Base-by-base conservation (phyloP, 1,140 invertebrate species). In the Apis dorsata region DNA sequence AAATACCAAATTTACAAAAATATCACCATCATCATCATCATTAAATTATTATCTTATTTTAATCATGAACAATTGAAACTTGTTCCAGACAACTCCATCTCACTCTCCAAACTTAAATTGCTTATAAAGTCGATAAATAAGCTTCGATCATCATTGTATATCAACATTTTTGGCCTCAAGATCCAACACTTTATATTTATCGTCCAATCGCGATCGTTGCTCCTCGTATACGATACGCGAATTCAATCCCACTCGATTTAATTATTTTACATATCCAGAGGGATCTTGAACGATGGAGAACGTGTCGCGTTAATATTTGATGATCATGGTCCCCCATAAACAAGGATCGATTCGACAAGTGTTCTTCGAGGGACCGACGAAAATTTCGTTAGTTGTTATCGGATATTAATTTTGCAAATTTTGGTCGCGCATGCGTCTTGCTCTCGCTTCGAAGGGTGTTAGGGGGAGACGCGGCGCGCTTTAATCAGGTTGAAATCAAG, bases 401-500 rank as follows among this genome's bases (percentile, higher is more conserved):
- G 15, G 24, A 24, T 76, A 66, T 34, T 24, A 79, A 79, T 79
- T 79, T 53, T 51, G 5, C 57, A 76, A 79, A 79, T 62, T 62
- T 86, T 49, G 7, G 3, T 62, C 0, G 19, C 21, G 24, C 19
- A 8, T 49, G 51, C 53, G 13, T 7, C 10, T 8, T 12, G 62
- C 34, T 12, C 1, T 17, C 15, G 15, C n/a, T 15, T 74, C 13
- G 55, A 44, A 60, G 21, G 28, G 15, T 34, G 28, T 34, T 34
- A 17, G 10, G 11, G 11, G n/a, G 28, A 4, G 34, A 24, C 62
- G 44, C 53, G 66, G 51, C 15, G 9, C n/a, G 63, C 62, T 81
- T 86, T 87, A 84, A 86, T 78, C 73, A 68, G 63, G 65, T 86
- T 78, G 83, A 79, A 84, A 78, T 87, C 77, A 76, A 57, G n/a